phyloP scores from a whole-genome alignment of 2,113 vertebrate species.

The Bostrychus sinensis region DNA sequence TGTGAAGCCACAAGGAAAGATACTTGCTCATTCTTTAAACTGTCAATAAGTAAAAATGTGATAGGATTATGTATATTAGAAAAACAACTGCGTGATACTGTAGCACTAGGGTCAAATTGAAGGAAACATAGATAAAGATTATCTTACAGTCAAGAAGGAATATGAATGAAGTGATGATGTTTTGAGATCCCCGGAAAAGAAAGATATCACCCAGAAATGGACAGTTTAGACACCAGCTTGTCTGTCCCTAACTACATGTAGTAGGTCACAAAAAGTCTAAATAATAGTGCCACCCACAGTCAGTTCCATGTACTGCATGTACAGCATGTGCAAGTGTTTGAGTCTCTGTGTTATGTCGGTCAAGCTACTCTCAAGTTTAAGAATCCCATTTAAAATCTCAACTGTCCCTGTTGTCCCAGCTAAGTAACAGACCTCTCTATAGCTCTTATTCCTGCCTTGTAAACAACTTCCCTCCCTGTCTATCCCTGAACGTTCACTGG shows the following conservation, averaged over 20 bases:
- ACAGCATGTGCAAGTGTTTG: constrained; percentile 55
- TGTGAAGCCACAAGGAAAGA: constrained; percentile 56
- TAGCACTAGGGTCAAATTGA: constrained; percentile 63
- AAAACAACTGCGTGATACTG: constrained; percentile 63
- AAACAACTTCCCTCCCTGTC: constrained; percentile 44
- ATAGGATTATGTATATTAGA: constrained; percentile 54
- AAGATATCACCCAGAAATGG: constrained; percentile 64
- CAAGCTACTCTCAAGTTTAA: constrained; percentile 51
- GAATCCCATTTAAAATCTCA: constrained; percentile 58
- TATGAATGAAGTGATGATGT: constrained; percentile 59
- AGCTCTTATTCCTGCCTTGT: constrained; percentile 46
- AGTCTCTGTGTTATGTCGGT: constrained; percentile 59
- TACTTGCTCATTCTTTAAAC: constrained; percentile 19
- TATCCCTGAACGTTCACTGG: constrained; percentile 57
- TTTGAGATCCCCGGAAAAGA: constrained; percentile 61
- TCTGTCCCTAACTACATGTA: constrained; percentile 66
- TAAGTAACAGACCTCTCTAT: constrained; percentile 43
- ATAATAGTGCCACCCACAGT: constrained; percentile 66
- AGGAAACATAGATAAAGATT: constrained; percentile 58
- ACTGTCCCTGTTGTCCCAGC: constrained; percentile 53
- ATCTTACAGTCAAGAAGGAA: constrained; percentile 54
- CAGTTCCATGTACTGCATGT: constrained; percentile 62
- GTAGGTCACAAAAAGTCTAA: constrained; percentile 63
- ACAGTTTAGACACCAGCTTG: constrained; percentile 58
- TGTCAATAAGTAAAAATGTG: constrained; percentile 46